Base-by-base conservation (phyloP, 2,113 vertebrate species). In the Etia nguti region DNA sequence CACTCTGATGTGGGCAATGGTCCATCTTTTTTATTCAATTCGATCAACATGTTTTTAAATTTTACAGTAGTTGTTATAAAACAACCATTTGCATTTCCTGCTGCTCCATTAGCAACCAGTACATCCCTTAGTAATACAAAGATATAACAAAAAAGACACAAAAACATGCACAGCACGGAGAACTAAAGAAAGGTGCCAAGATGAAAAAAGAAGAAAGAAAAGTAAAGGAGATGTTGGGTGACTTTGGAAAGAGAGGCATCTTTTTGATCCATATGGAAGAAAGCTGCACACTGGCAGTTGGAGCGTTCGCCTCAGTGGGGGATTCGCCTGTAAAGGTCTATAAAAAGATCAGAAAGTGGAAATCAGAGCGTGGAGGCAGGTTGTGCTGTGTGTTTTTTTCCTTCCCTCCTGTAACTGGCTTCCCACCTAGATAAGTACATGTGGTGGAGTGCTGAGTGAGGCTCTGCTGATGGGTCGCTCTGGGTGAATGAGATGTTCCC, bases 221-320 rank as follows among this genome's bases (percentile, higher is more conserved):
- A 24, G 82, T 20, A 29, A 59, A 57, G 9, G 26, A 12, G 65
- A 13, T 43, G 81, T 52, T 24, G 15, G 12, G 59, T 5, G 46
- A 52, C 18, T 87, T 55, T 88, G 91, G 79, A 89, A 86, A 55
- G 31, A 3, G 75, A 57, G 80, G 88, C 81, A 59, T 90, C 83
- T 85, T 80, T 91, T 85, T 84, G 54, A 88, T 93, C 92, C 92
- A 94, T 89, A 89, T n/a, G 22, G 92, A 94, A 93, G 89, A 93
- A 89, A 93, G 85, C 65, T 92, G 87, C 88, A 24, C 70, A 26
- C 79, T 87, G 87, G 88, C 84, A 82, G 87, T 38, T 62, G 3
- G 73, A 92, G 83, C 3, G 6, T 70, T 77, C 60, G 36, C 10
- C 89, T 91, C 87, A 6, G 83, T 48, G 73, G 86, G 89, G 68